Percentiles rank a stretch among this genome's conserved stretches.
These are phyloP conservation scores for Mythimna pallens DNA, from an alignment of 2,888 invertebrate genomes.

Conservation along the genomic window DNA sequence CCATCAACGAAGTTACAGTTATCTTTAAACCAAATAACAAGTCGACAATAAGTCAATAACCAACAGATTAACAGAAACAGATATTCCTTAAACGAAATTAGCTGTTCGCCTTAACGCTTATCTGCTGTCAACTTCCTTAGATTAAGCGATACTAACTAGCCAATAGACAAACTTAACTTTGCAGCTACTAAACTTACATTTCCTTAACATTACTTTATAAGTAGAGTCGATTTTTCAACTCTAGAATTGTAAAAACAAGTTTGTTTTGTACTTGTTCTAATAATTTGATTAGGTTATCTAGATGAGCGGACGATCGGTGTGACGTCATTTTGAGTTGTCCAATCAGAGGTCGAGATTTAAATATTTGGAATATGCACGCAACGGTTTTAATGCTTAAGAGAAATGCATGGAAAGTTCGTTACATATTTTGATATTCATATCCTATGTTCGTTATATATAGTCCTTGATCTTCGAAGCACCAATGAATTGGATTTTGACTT, in stretches of 20 bases:
- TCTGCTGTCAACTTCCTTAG: slow-evolving; percentile 62
- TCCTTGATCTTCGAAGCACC: no score
- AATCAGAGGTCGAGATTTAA: slow-evolving; percentile 65
- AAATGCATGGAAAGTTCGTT: slow-evolving; percentile 26
- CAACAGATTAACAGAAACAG: slow-evolving; percentile 48
- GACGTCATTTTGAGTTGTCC: slow-evolving; percentile 78
- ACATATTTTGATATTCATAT: no score
- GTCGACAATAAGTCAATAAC: slow-evolving; percentile 50
- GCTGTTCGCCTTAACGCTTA: slow-evolving; percentile 63
- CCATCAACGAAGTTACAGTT: neutral
- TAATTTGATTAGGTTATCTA: slow-evolving; percentile 88
- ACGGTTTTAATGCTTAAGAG: slow-evolving; percentile 10
- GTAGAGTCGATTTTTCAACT: neutral
- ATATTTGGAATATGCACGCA: slow-evolving; percentile 32
- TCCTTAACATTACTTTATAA: neutral
- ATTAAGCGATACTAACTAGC: slow-evolving; percentile 67
- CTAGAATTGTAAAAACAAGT: slow-evolving; percentile 20
- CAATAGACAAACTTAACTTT: slow-evolving; percentile 51
- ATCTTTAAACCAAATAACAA: slow-evolving; percentile 33
- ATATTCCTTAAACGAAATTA: slow-evolving; percentile 60
- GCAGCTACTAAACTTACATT: slow-evolving; percentile 9
- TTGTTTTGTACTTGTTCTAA: slow-evolving; percentile 62
- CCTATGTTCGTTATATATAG: no score
- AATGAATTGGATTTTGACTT: no score
- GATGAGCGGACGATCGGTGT: slow-evolving; percentile 85